Evolutionary conservation across 2,888 invertebrate species (phyloP), one percentile per base, ranked within the genome.

Genomic region (Platycheirus albimanus): DNA sequence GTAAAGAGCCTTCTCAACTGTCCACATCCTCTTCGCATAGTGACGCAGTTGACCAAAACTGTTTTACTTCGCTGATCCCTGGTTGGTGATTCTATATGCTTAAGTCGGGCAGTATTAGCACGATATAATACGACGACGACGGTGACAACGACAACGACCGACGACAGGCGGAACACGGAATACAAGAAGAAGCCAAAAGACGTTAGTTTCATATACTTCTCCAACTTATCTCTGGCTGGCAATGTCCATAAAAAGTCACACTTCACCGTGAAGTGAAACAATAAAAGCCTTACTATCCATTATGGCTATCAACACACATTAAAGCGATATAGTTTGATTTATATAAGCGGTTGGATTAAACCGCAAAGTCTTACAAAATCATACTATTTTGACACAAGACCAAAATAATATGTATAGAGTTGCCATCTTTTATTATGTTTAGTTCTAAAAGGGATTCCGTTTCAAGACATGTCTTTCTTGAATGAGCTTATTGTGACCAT

Each of bases 21-120:
- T 54, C 38, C 38, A 79, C 75, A 70, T 80, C 80, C 80, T 75
- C 75, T 52, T 74, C 64, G 56, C 15, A 24, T 69, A 58, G 80
- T 75, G 70, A 80, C 70, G 75, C 75, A 28, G 49, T 64, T 80
- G 75, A 75, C 80, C 80, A 70, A 66, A 70, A 58, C 30, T 58
- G 51, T 58, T 49, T 49, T 24, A 67, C 67, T 75, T 80, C 24
- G 28, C 20, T 61, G 54, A 17, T 69, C 28, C 28, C 28, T 61
- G 3, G 24, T 11, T 30, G 63, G 20, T 61, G 51, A 10, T 52
- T 24, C 33, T 51, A 13, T 56, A 74, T n/a, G n/a, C 30, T 28
- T 1, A 74, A 79, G 69, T 64, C 52, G 17, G 63, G 38, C 49
- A 75, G 54, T 41, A 52, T 13, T 47, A 54, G 8, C 64, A 58